Conservation (phyloP, 2,113 vertebrate species). For the Nothoprocta pentlandii region DNA sequence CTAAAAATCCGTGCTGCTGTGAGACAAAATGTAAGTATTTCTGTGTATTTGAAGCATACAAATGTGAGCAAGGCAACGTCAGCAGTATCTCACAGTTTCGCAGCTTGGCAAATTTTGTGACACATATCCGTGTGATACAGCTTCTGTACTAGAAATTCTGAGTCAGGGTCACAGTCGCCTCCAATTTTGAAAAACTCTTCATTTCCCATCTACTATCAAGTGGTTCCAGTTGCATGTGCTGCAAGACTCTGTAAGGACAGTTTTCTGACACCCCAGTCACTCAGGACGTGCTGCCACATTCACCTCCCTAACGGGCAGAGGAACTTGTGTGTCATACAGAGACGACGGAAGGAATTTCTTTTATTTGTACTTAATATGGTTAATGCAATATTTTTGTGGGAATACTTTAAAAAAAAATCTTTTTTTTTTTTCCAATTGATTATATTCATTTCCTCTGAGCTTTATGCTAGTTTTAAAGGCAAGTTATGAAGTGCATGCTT, state of each 20-base stretch:
- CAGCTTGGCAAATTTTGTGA: not conserved
- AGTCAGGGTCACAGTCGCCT: not conserved
- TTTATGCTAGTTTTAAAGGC: not conserved
- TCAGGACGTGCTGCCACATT: fast-evolving
- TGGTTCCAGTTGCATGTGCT: not conserved
- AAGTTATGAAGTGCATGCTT: not conserved
- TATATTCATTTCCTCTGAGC: not conserved
- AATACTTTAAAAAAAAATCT: not conserved
- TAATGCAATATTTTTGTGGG: not conserved
- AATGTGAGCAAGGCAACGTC: fast-evolving
- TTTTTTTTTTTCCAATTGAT: not conserved
- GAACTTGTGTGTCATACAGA: not conserved
- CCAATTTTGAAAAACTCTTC: not conserved
- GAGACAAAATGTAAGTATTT: not conserved
- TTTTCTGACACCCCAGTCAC: not conserved
- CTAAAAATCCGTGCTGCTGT: not conserved
- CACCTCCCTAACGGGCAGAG: not conserved
- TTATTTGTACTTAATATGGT: not conserved
- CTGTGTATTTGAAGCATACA: not conserved
- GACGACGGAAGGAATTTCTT: not conserved
- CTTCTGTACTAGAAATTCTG: not conserved
- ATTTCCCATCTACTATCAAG: not conserved
- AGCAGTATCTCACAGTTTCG: not conserved
- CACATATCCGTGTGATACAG: fast-evolving
- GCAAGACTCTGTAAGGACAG: fast-evolving